Evolutionary conservation across 92 coral and sea anemone genomes (phyloP), one percentile per base, ranked within the genome.

Genomic region (Heliopora coerulea): DNA sequence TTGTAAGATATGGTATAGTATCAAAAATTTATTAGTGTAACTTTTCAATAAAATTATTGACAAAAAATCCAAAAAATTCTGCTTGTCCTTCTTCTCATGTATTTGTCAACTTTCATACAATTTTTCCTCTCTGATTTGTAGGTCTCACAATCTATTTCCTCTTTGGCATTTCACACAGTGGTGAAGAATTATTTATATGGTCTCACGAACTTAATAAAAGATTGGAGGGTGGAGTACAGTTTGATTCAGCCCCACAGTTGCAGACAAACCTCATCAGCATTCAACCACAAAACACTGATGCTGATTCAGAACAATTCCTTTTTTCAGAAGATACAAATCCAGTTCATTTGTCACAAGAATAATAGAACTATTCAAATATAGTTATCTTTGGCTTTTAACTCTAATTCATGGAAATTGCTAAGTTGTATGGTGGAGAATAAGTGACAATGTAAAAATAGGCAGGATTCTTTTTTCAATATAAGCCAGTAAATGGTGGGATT

Each of bases 221-320:
- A 50, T 30, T 46, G 1, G 28, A 34, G 7, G 61, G 61, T 8
- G 48, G 60, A 29, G 76, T 49, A 23, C 35, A 32, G 56, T 69
- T 49, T 34, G 76, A 54, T 21, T 49, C 60, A 8, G 42, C 76
- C 21, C 76, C 76, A 15, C 61, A 69, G n/a, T 29, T 69, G 20
- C 21, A 18, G 14, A 69, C 76, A 49, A 50, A 40, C 0, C 12
- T 69, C 37, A 54, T 41, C 35, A 69, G 33, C 19, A 25, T 69
- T 49, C 76, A 69, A 52, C 76, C 76, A 1, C 44, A 49, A 26
- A 69, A 69, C 49, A 49, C 24, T 2, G 61, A 67, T 67, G 40
- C 59, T 19, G 54, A 67, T 69, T 69, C 62, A 13, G 60, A 69
- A 31, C 60, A 69, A n/a, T 69, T 14, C 40, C 35, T 69, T 13